Percentiles rank a stretch among this genome's conserved stretches.
phyloP scores from a whole-genome alignment of 2,113 vertebrate species.

The Lipotes vexillifer region DNA sequence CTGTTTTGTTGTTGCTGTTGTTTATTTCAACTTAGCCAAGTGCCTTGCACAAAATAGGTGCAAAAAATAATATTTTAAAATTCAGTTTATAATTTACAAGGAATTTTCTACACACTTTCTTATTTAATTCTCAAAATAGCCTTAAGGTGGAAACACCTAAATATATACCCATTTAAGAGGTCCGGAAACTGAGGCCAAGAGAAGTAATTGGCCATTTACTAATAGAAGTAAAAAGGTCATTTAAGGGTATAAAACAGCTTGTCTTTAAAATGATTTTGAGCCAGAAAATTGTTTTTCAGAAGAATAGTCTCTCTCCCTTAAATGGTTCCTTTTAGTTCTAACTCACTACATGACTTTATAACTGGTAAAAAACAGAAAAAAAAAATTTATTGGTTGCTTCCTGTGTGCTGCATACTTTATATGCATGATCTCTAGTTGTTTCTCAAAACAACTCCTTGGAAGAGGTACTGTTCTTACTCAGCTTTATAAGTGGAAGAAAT shows the following conservation, averaged over 20 bases:
- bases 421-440: background rate
- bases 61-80: background rate
- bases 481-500: background rate
- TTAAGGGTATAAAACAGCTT: slow-evolving; percentile 67
- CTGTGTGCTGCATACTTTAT: background rate
- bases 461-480: background rate
- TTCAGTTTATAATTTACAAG: background rate
- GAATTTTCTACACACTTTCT: background rate
- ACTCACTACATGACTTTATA: background rate
- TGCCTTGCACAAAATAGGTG: background rate
- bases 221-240: background rate
- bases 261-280: slow-evolving; percentile 51
- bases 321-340: background rate
- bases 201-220: background rate
- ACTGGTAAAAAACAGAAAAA: background rate
- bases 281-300: background rate
- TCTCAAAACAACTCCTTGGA: background rate
- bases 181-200: background rate
- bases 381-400: background rate
- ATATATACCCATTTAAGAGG: background rate
- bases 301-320: background rate
- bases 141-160: background rate
- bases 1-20: background rate
- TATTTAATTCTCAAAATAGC: background rate
- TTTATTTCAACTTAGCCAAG: background rate